Base-by-base conservation (phyloP, 64 coral and sea anemone species). In the Actinia equina region DNA sequence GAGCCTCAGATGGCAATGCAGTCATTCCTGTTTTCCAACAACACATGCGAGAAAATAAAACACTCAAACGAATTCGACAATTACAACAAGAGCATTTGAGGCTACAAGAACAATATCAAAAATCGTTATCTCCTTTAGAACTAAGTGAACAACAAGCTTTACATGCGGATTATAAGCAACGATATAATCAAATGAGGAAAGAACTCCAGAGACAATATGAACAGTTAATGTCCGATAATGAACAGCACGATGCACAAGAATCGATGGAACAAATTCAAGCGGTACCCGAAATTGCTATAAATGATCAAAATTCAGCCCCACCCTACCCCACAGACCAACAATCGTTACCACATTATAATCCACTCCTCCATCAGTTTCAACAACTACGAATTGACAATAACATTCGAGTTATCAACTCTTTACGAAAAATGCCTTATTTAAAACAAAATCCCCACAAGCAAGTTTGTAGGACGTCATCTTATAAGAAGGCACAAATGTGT, bases 41-140 rank as follows among this genome's bases (percentile, higher is more conserved):
- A 71, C 71, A 90, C 52, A 71, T 95, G 56, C 76, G 91, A 52
- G 88, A 93, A 26, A 81, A 86, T 52, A 77, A 85, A 9, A 51
- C 93, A 11, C 80, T 94, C 16, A 98, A 93, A 45, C 46, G 92
- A 88, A 92, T 99, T 59, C 83, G 86, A 83, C 88, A 93, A 20
- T 62, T 99, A 20, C 97, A 99, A 53, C 90, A 95, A 44, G 97
- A 99, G 76, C 97, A 99, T 77, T 91, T 95, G 45, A 93, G 86
- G 85, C 43, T 99, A 46, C 97, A 99, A 88, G 97, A 99, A 91
- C 93, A 88, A 14, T 99, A 99, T 88, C 97, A 95, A 86, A 92
- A 89, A 63, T 99, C 93, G 2, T 86, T 99, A 20, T 95, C 97
- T 22, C 97, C 88, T 19, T 88, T 91, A 17, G 95, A 98, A 67